Evolutionary conservation across 2,888 invertebrate genomes (phyloP).

Genomic region (Megamerina dolium): DNA sequence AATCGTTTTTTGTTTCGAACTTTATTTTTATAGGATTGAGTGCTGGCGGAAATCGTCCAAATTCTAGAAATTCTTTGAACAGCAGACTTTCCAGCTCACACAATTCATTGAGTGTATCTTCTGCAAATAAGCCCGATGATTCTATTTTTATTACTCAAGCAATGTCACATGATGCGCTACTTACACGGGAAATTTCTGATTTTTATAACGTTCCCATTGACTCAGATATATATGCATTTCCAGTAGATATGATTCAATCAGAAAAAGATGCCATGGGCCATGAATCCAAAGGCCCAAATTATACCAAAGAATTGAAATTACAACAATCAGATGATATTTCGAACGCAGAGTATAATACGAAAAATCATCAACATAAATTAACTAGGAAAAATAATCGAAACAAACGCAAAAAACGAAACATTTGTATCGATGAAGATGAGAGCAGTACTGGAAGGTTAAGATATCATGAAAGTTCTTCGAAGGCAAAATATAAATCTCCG

Average conservation of each 20-base stretch:
- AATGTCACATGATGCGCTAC: constrained; percentile 77
- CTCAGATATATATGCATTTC: constrained; percentile 81
- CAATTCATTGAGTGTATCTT: constrained; percentile 67
- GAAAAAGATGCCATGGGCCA: constrained; percentile 42
- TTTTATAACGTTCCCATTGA: constrained; percentile 86
- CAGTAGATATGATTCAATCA: constrained; percentile 63
- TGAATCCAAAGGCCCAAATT: constrained; percentile 7
- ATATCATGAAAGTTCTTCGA: constrained; percentile 22
- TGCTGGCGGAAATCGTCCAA: constrained; percentile 55
- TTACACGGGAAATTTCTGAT: constrained; percentile 72
- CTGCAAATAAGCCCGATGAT: constrained; percentile 71
- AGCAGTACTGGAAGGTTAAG: constrained; percentile 24
- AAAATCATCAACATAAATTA: constrained; percentile 32
- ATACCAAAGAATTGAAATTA: constrained; percentile 16
- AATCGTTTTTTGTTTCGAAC: too few species aligned
- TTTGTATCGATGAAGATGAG: constrained; percentile 32
- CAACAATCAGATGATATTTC: constrained; percentile 13
- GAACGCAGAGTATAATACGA: constrained; percentile 19
- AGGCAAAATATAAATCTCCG: constrained; percentile 19
- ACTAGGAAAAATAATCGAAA: constrained; percentile 40
- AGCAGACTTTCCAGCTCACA: constrained; percentile 79
- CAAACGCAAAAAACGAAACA: constrained; percentile 44
- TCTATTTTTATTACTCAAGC: constrained; percentile 84
- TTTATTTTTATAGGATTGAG: constrained; percentile 16
- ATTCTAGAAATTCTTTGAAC: constrained; percentile 69